Evolutionary conservation across 2,888 invertebrate genomes (phyloP).

Genomic region (Heliconius erato): DNA sequence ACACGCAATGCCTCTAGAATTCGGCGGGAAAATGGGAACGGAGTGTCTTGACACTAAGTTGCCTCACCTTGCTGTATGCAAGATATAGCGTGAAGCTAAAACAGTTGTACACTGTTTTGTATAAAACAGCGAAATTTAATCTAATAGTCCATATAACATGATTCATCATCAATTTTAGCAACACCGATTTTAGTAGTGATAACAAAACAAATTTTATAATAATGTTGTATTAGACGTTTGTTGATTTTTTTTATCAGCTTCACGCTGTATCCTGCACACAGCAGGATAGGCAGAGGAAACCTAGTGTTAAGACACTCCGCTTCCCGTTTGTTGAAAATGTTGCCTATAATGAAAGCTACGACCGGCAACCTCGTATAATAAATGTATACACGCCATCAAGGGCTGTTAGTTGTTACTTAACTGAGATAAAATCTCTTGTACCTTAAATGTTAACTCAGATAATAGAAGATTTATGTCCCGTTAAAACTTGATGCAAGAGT

Average conservation of each 20-base stretch:
- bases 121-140: no score
- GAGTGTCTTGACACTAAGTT: no score
- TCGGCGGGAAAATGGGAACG: no score
- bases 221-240: background rate
- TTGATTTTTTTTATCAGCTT: background rate
- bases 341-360: conserved; percentile 6
- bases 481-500: conserved; percentile 43
- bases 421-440: conserved; percentile 44
- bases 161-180: background rate
- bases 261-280: no score
- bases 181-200: no score
- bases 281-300: no score
- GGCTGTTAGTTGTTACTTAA: conserved; percentile 45
- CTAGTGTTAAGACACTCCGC: no score
- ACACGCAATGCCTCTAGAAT: no score
- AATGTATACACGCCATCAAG: conserved; percentile 40
- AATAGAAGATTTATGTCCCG: conserved; percentile 49
- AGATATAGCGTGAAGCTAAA: no score
- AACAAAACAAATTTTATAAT: background rate
- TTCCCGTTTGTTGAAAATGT: background rate
- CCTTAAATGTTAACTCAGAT: conserved; percentile 50
- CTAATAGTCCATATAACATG: background rate
- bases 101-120: no score
- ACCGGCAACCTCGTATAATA: conserved; percentile 37
- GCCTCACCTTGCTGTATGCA: no score